Evolutionary conservation across 2,797 vertebrate genomes (phyloP).

Genomic region (Otolemur crassicaudatus): DNA sequence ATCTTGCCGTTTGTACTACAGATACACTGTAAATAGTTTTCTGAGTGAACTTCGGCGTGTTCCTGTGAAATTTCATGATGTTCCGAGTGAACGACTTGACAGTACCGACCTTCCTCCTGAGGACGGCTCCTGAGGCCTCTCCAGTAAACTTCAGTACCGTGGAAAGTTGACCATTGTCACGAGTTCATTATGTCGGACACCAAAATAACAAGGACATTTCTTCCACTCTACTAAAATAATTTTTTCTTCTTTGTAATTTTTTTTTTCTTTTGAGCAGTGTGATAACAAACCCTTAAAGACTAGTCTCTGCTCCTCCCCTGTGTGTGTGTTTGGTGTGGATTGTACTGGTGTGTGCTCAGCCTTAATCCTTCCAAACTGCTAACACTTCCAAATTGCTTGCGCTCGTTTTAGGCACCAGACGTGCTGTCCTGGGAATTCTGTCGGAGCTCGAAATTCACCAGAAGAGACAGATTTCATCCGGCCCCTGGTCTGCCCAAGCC

Average conservation of each 20-base stretch:
- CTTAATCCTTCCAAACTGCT: neutral
- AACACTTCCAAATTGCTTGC: neutral
- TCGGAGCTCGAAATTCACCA: neutral
- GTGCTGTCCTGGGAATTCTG: neutral
- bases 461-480: neutral
- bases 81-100: slow-evolving; percentile 87
- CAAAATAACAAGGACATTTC: slow-evolving; percentile 91
- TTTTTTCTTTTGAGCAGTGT: neutral
- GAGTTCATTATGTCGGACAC: slow-evolving; percentile 91
- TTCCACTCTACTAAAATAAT: slow-evolving; percentile 92
- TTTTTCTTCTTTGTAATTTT: slow-evolving; percentile 92
- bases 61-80: slow-evolving; percentile 92
- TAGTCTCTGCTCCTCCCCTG: neutral
- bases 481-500: neutral
- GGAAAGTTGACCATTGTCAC: slow-evolving; percentile 92
- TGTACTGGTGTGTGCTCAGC: neutral
- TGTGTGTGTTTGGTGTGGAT: no score
- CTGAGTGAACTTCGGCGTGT: slow-evolving; percentile 91
- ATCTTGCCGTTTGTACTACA: neutral
- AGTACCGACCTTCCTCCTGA: slow-evolving; percentile 86
- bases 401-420: neutral
- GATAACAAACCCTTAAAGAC: neutral
- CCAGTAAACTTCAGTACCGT: slow-evolving; percentile 92
- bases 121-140: slow-evolving; percentile 90
- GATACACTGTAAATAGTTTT: neutral